A percentile compares a stretch with the other conserved stretches of the same genome.
Conservation (phyloP, 2,113 vertebrate genomes). For the Zosterops pallidus region DNA sequence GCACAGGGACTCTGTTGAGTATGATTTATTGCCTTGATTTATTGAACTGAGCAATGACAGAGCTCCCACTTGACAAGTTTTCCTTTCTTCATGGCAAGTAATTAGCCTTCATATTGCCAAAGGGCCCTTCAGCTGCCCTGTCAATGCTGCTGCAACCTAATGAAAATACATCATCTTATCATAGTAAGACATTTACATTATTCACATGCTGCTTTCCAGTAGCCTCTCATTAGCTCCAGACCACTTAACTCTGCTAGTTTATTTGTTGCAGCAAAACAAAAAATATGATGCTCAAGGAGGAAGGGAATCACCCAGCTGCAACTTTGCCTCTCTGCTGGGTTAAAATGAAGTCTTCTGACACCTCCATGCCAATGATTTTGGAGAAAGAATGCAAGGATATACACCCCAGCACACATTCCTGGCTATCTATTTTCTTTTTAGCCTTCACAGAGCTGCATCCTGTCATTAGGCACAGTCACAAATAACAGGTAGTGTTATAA, state of each 20-base stretch:
- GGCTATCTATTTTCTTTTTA: background rate
- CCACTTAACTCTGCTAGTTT: constrained; percentile 11
- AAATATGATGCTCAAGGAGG: background rate
- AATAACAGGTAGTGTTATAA: constrained; percentile 2
- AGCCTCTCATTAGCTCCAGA: constrained; percentile 42
- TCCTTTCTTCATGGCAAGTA: constrained; percentile 71
- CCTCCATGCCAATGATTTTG: background rate
- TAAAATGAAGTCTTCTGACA: background rate
- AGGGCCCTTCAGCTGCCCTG: constrained; percentile 68
- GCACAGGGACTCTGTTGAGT: background rate
- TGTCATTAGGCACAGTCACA: background rate
- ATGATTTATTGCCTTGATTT: constrained; percentile 73
- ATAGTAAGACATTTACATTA: constrained; percentile 43
- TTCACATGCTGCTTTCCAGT: constrained; percentile 42
- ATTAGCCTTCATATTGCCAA: constrained; percentile 77
- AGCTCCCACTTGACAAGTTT: constrained; percentile 66
- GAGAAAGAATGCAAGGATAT: background rate
- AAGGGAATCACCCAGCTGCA: background rate
- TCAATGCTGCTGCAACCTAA: constrained; percentile 56
- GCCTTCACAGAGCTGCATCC: background rate
- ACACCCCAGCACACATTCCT: background rate
- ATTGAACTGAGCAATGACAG: constrained; percentile 62
- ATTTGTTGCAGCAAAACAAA: background rate
- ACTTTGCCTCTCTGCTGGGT: background rate
- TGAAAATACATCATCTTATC: constrained; percentile 54